A percentile compares a stretch with the other conserved stretches of the same genome.
phyloP scores from a whole-genome alignment of 2,113 vertebrate species.

The Odocoileus virginianus region DNA sequence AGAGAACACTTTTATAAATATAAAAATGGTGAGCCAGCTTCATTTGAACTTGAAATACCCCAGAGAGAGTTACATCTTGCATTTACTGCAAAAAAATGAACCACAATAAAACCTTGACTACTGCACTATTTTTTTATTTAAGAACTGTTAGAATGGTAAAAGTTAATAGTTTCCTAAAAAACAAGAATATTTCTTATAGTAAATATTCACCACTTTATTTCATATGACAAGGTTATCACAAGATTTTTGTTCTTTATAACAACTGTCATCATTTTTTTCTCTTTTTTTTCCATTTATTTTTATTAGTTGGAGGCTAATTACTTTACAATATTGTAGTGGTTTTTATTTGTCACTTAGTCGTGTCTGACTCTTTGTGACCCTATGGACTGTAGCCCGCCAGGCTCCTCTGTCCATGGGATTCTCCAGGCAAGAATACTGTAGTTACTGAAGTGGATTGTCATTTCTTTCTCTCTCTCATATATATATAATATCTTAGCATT shows the following conservation, averaged over 20 bases:
- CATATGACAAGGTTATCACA: neutral
- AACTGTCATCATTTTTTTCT: too few relatives aligned
- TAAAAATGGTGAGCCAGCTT: neutral
- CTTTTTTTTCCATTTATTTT: too few relatives aligned
- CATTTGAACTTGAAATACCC: neutral
- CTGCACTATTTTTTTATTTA: neutral
- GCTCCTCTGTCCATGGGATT: neutral
- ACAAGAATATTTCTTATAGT: neutral
- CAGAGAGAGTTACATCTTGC: neutral
- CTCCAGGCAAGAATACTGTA: neutral
- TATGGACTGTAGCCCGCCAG: neutral
- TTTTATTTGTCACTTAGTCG: rapidly evolving
- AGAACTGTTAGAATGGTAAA: neutral
- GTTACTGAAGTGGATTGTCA: neutral
- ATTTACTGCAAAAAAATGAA: neutral
- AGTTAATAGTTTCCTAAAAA: neutral
- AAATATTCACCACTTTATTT: neutral
- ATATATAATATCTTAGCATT: neutral
- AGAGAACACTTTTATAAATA: neutral
- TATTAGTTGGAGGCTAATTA: too few relatives aligned
- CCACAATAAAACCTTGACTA: neutral
- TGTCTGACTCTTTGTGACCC: rapidly evolving
- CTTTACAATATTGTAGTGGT: too few relatives aligned
- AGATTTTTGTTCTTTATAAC: neutral
- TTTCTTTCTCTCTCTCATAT: neutral